Evolutionary conservation across 1,140 invertebrate species (phyloP).

Genomic region (Meloidogyne chitwoodi): DNA sequence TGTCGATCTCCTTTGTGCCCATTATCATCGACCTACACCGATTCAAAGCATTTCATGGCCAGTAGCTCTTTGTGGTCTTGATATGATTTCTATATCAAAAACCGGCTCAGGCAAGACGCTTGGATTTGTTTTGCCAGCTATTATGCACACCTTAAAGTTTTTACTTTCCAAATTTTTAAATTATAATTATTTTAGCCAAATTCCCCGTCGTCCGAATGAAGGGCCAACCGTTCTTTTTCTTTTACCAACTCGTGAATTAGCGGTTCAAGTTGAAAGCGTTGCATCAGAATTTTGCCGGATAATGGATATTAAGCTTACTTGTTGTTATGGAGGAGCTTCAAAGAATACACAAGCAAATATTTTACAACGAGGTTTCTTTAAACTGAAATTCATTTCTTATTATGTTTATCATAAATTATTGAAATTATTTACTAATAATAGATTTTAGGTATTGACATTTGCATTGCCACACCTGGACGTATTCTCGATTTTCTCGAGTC

Average conservation of each 20-base stretch:
- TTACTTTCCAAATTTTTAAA: slow-evolving; percentile 69
- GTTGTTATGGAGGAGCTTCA: slow-evolving; percentile 87
- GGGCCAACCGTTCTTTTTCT: slow-evolving; percentile 69
- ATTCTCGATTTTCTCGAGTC: slow-evolving; percentile 89
- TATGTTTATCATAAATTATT: not conserved
- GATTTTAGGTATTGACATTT: slow-evolving; percentile 79
- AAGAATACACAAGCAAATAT: slow-evolving; percentile 80
- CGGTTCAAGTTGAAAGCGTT: slow-evolving; percentile 77
- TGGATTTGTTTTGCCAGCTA: slow-evolving; percentile 32
- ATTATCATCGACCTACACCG: no score
- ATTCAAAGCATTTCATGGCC: slow-evolving; percentile 62
- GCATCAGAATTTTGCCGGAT: slow-evolving; percentile 26
- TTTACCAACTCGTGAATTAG: slow-evolving; percentile 85
- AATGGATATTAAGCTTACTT: slow-evolving; percentile 23
- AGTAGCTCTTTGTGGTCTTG: slow-evolving; percentile 63
- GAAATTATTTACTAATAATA: not conserved
- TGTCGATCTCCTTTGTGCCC: slow-evolving; percentile 1
- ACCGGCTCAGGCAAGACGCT: slow-evolving; percentile 68
- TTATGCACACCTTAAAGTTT: not conserved
- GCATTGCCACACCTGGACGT: slow-evolving; percentile 87
- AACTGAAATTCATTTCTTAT: not conserved
- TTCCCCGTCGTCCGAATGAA: slow-evolving; percentile 46
- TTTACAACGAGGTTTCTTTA: slow-evolving; percentile 61
- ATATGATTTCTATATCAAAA: slow-evolving; percentile 66
- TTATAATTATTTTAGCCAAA: slow-evolving; percentile 86